Evolutionary conservation across 2,113 vertebrate species (phyloP), one percentile per base, ranked within the genome.

Genomic region (Catharus bicknelli): DNA sequence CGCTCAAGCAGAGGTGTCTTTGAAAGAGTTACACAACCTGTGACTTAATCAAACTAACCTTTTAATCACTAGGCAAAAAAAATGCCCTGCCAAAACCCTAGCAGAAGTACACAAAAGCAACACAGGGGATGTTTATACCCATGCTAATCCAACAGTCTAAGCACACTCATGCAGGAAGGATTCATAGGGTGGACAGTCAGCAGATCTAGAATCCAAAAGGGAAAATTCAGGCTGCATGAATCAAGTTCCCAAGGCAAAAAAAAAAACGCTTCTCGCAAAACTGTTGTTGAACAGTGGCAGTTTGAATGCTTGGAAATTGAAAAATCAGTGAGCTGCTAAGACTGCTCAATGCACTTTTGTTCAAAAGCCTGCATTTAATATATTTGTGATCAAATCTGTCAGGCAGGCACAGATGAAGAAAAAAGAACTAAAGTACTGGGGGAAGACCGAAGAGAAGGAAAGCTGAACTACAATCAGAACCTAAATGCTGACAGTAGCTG

Each of bases 11-110:
- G 79, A 93, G 83, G 90, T 83, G 81, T 88, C 78, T 93, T 95
- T 75, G 13, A 97, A 90, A 90, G 91, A 95, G 80, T 83, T 96
- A 86, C 27, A 92, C 93, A 96, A 96, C 53, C 89, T 93, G 91
- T 92, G 85, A 95, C 93, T 91, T 75, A 86, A 82, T 93, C 16
- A 1, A 93, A 92, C 38, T 51, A 94, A 70, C 85, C 75, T 95
- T 94, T 90, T 92, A 96, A 91, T 91, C 82, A 90, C 90, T 45
- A 83, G 57, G 72, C 51, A 59, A 63, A 86, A 66, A 88, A 58
- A 10, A 22, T 18, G 55, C 26, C 43, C n/a, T 22, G 4, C 61
- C 79, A 89, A 80, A 67, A 43, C 34, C 66, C 64, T 20, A 69
- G 47, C 48, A 93, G 68, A 75, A 76, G 53, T 81, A 86, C 72